Conservation (phyloP, 2,888 invertebrate species). For the Xestia sexstrigata region DNA sequence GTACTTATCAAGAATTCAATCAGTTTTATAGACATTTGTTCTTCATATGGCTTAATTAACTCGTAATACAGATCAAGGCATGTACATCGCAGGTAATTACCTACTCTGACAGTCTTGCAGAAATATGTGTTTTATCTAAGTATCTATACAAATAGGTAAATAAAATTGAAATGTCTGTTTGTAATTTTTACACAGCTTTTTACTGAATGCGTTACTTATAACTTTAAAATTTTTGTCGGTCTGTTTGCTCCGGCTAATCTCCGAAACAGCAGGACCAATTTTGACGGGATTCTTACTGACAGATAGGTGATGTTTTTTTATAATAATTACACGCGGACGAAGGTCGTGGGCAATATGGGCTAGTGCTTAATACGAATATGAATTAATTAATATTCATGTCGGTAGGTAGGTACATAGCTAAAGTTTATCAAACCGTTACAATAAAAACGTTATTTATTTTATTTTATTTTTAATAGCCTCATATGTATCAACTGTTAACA, state of each 20-base stretch:
- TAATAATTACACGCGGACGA: not conserved
- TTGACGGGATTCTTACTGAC: not conserved
- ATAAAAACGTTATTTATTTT: not conserved
- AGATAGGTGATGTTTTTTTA: not conserved
- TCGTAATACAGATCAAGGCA: not conserved
- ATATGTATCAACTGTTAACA: not conserved
- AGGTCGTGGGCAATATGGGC: not conserved
- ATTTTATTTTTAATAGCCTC: not conserved
- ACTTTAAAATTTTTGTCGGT: not conserved
- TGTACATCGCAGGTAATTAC: not conserved
- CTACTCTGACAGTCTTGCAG: not conserved
- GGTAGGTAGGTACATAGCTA: not conserved
- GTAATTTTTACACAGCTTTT: too few species aligned
- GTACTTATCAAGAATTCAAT: not conserved
- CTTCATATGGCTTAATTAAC: too few species aligned
- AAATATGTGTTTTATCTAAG: not conserved
- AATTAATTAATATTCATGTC: not conserved
- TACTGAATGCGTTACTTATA: not conserved
- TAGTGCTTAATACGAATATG: not conserved
- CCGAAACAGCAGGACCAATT: not conserved
- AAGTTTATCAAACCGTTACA: conserved; percentile 3
- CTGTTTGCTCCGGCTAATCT: not conserved
- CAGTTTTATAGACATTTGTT: not conserved
- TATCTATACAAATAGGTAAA: too few species aligned
- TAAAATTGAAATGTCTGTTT: too few species aligned